phyloP scores from a whole-genome alignment of 2,113 vertebrate genomes.

The Dunckerocampus dactyliophorus region DNA sequence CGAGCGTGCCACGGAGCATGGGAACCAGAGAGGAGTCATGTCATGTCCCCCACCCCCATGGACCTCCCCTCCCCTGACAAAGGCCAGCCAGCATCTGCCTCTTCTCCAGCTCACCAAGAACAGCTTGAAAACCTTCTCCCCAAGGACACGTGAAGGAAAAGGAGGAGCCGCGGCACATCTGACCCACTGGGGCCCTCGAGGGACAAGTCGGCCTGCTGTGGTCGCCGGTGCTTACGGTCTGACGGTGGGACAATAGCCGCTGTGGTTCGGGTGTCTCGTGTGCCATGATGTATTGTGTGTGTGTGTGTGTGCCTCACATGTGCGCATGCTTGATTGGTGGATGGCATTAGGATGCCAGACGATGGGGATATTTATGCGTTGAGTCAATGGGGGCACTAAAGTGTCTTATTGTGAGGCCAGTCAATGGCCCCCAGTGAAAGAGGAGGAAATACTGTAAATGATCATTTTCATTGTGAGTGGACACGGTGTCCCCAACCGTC shows the following conservation, averaged over 20 bases:
- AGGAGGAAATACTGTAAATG: conserved; percentile 9
- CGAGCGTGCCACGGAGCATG: conserved; percentile 66
- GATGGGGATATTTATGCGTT: conserved; percentile 23
- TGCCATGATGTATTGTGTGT: conserved; percentile 1
- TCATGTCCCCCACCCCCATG: conserved; percentile 13
- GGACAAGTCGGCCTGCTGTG: conserved; percentile 50
- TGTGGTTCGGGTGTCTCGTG: conserved; percentile 35
- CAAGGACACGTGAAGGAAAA: conserved; percentile 33
- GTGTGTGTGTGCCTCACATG: conserved; percentile 18
- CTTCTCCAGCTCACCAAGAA: conserved; percentile 20
- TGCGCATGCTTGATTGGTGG: conserved; percentile 43
- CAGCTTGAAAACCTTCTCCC: conserved; percentile 59
- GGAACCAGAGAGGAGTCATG: conserved; percentile 61
- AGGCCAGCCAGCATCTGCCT: conserved; percentile 64
- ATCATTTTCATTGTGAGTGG: background rate
- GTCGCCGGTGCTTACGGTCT: conserved; percentile 54
- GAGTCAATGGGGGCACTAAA: conserved; percentile 9
- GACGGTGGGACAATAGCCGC: conserved; percentile 46
- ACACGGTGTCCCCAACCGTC: background rate
- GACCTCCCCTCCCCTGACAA: conserved; percentile 38
- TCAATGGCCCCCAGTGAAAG: conserved; percentile 1
- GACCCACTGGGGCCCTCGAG: conserved; percentile 39
- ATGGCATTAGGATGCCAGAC: conserved; percentile 48
- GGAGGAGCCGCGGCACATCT: conserved; percentile 35
- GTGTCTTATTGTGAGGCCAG: conserved; percentile 24